These are phyloP conservation scores for Gymnogyps californianus DNA, from an alignment of 2,113 vertebrate species.

Conservation along the genomic window DNA sequence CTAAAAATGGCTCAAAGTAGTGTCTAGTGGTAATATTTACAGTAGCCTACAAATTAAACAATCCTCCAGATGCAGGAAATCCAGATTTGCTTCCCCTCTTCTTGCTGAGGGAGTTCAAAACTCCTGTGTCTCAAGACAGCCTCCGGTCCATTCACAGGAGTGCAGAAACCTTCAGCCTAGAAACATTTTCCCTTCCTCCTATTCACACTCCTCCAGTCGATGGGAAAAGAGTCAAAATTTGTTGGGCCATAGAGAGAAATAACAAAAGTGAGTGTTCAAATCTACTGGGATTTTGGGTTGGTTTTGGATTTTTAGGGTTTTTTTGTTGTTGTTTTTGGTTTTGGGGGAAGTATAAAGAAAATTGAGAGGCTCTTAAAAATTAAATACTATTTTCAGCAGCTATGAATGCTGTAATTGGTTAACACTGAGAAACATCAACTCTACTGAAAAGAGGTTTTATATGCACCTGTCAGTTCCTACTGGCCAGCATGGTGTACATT, in stretches of 20 bases:
- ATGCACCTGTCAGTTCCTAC: not conserved
- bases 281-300: not conserved
- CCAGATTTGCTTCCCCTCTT: not conserved
- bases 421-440: not conserved
- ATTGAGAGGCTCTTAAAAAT: not conserved
- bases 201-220: not conserved
- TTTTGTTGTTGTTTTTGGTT: not conserved
- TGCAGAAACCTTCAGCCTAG: not conserved
- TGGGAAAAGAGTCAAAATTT: not conserved
- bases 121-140: not conserved
- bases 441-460: not conserved
- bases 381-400: not conserved
- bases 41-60: not conserved
- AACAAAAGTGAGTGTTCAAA: not conserved
- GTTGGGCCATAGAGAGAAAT: not conserved
- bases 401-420: not conserved
- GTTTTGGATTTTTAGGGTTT: not conserved
- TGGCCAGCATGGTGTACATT: not conserved
- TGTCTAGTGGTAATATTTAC: not conserved
- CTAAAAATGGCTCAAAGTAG: not conserved
- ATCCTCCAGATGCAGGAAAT: not conserved
- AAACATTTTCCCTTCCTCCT: not conserved
- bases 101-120: not conserved
- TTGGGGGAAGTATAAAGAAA: not conserved
- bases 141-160: accelerated